A percentile compares a stretch with the other conserved stretches of the same genome.
phyloP scores from a whole-genome alignment of 2,888 invertebrate genomes.

The Petrolisthes manimaculis region DNA sequence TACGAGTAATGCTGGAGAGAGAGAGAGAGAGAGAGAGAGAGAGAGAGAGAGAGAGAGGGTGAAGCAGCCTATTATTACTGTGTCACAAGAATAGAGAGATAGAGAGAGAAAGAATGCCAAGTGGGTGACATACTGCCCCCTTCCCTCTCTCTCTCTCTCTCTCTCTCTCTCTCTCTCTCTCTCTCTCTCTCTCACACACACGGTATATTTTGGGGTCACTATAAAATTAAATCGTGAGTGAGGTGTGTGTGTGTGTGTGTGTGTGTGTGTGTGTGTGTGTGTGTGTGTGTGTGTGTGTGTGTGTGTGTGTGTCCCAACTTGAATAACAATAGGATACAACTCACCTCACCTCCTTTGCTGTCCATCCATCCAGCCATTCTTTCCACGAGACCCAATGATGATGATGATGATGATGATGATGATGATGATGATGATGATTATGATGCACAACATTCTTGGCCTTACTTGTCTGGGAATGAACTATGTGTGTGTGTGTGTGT shows the following conservation, averaged over 20 bases:
- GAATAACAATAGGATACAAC: neutral
- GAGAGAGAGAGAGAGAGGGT: neutral
- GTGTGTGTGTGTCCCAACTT: neutral
- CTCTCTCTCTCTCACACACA: constrained; percentile 4
- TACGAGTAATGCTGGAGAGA: neutral
- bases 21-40: neutral
- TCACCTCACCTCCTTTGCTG: neutral
- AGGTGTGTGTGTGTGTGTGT: neutral
- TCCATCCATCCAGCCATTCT: too few relatives aligned
- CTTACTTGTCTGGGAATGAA: too few relatives aligned
- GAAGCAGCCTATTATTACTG: neutral
- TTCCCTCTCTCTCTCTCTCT: constrained; percentile 14
- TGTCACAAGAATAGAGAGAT: neutral
- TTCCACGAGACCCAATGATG: too few relatives aligned
- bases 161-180: constrained; percentile 10
- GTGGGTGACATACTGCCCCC: constrained; percentile 24
- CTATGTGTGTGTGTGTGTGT: too few relatives aligned
- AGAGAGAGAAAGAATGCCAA: constrained; percentile 9
- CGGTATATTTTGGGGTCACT: neutral
- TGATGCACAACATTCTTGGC: too few relatives aligned
- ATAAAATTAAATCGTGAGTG: too few relatives aligned
- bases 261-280: constrained; percentile 7
- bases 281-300: neutral
- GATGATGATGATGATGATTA: too few relatives aligned
- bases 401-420: too few relatives aligned